These are phyloP conservation scores for Coregonus sp. DNA, from an alignment of 2,797 vertebrate genomes.

Conservation along the genomic window DNA sequence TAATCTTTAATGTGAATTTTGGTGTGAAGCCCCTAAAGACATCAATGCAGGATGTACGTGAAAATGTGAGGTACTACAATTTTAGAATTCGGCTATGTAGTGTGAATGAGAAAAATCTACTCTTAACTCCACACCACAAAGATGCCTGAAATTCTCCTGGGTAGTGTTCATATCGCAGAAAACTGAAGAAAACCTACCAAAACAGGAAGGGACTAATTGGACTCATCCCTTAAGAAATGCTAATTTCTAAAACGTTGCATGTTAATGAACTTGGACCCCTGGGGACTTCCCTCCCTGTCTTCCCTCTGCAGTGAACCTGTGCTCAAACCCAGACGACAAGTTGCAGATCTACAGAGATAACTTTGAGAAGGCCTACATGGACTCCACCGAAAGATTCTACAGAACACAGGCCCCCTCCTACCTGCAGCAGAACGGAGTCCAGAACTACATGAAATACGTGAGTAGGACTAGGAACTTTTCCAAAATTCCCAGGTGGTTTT, in stretches of 20 bases:
- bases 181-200: not conserved
- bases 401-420: conserved; percentile 95
- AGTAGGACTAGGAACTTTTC: conserved; percentile 56
- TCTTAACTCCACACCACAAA: not conserved
- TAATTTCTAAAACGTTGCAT: not conserved
- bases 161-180: not conserved
- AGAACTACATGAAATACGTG: conserved; percentile 99
- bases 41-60: not conserved
- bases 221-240: not conserved
- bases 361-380: conserved; percentile 97
- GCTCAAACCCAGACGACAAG: conserved; percentile 96
- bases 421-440: conserved; percentile 95
- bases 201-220: not conserved
- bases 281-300: not conserved
- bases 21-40: not conserved
- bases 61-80: not conserved
- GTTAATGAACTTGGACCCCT: not conserved
- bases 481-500: too few species aligned
- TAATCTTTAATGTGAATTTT: not conserved
- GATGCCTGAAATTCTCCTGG: not conserved
- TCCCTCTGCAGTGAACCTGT: conserved; percentile 87
- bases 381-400: conserved; percentile 97
- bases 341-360: conserved; percentile 98
- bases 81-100: not conserved
- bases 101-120: not conserved